phyloP scores from a whole-genome alignment of 2,113 vertebrate species.

The Fregata magnificens region DNA sequence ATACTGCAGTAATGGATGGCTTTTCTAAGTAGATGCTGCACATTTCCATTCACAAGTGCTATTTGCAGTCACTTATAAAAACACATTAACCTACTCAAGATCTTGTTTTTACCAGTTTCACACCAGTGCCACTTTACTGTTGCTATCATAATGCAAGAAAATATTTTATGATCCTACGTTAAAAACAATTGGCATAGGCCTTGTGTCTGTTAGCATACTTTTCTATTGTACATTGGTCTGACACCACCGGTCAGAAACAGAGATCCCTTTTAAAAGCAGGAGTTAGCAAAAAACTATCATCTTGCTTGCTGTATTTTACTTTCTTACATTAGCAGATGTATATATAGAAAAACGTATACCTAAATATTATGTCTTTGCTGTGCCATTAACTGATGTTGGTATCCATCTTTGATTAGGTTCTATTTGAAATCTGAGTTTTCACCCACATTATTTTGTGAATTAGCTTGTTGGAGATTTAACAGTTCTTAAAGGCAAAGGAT shows the following conservation, averaged over 20 bases:
- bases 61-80: constrained; percentile 11
- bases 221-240: neutral
- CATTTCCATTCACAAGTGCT: constrained; percentile 26
- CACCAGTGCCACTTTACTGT: neutral
- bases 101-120: constrained; percentile 14
- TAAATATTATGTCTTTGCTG: neutral
- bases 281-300: neutral
- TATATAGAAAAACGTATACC: neutral
- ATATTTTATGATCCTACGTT: neutral
- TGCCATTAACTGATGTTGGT: neutral
- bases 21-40: neutral
- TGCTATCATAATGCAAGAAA: neutral
- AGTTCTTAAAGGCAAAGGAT: neutral
- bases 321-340: neutral
- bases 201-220: neutral
- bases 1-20: neutral
- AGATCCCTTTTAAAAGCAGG: neutral
- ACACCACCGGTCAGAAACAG: neutral
- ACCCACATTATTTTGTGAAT: neutral
- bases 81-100: neutral
- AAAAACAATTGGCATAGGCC: neutral
- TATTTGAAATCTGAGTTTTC: neutral
- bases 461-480: neutral
- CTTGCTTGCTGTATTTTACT: neutral
- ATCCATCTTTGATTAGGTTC: neutral